Conservation (phyloP, 2,888 invertebrate genomes). For the Sinodicranocentrus sp. region DNA sequence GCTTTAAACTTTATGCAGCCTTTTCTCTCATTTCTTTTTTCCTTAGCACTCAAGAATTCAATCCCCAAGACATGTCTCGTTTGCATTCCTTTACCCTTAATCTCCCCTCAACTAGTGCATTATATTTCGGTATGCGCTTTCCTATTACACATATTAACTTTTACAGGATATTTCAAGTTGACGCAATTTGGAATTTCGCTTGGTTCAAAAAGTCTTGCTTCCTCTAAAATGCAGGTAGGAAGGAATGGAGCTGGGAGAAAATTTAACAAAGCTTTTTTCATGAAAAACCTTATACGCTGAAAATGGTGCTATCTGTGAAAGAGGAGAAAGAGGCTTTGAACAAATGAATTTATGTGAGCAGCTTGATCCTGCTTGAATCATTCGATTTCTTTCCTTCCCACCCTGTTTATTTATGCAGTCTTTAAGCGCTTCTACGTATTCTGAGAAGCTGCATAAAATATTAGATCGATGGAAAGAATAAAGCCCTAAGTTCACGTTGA, state of each 20-base stretch:
- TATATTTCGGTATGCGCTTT: no score
- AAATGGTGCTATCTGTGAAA: neutral
- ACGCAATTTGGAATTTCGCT: no score
- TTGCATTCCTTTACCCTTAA: no score
- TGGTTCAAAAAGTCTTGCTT: neutral
- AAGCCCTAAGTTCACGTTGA: neutral
- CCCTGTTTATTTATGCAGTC: slow-evolving; percentile 6
- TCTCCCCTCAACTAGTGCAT: no score
- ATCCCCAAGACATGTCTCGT: no score
- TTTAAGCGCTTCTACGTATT: slow-evolving; percentile 1
- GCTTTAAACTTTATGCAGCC: no score
- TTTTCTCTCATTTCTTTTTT: no score
- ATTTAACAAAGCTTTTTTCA: neutral
- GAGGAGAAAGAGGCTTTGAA: neutral
- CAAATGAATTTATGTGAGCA: neutral
- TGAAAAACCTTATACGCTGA: no score
- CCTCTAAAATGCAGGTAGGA: neutral
- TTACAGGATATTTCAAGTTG: no score
- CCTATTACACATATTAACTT: no score
- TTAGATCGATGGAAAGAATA: neutral
- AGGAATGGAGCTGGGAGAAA: neutral
- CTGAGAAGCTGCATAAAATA: slow-evolving; percentile 4
- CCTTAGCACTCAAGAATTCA: no score
- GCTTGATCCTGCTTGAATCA: neutral
- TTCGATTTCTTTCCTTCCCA: neutral